Evolutionary conservation across 1,140 invertebrate genomes (phyloP).

Genomic region (Drosophila guanche): DNA sequence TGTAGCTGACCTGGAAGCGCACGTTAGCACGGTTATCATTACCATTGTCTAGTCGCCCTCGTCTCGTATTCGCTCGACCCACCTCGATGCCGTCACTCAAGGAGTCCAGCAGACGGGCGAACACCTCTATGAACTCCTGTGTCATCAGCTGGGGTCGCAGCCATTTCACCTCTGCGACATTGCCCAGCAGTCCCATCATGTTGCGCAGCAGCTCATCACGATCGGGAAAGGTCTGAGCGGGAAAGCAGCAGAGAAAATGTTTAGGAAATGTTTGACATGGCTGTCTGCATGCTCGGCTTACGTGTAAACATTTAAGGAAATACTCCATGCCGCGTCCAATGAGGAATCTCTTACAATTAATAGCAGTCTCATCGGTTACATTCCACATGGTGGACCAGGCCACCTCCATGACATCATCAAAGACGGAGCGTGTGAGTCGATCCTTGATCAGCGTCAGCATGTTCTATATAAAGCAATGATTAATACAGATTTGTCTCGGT

Average conservation of each 20-base stretch:
- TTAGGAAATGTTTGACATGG: background rate
- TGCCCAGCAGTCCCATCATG: constrained; percentile 98
- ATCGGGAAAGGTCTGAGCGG: constrained; percentile 90
- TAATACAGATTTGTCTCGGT: background rate
- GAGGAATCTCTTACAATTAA: constrained; percentile 95
- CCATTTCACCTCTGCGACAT: constrained; percentile 96
- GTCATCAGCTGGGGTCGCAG: constrained; percentile 94
- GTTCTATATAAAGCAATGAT: constrained; percentile 85
- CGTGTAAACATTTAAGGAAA: constrained; percentile 93
- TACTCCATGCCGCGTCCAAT: constrained; percentile 93
- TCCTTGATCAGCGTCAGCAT: constrained; percentile 94
- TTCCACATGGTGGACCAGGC: constrained; percentile 99
- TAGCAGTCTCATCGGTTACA: constrained; percentile 97
- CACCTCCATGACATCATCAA: constrained; percentile 98
- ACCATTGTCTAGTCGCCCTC: constrained; percentile 55
- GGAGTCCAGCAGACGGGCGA: constrained; percentile 93
- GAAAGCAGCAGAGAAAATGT: constrained; percentile 14
- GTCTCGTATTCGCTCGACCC: constrained; percentile 51
- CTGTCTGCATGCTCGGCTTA: constrained; percentile 76
- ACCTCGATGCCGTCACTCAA: constrained; percentile 97
- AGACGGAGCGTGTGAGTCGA: constrained; percentile 88
- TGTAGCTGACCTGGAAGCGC: constrained; percentile 93
- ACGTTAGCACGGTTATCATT: constrained; percentile 69
- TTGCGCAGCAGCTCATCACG: constrained; percentile 95
- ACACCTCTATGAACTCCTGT: constrained; percentile 92